Percentiles rank a stretch among this genome's conserved stretches.
phyloP scores from a whole-genome alignment of 2,113 vertebrate species.

The Pterocles orientalis region DNA sequence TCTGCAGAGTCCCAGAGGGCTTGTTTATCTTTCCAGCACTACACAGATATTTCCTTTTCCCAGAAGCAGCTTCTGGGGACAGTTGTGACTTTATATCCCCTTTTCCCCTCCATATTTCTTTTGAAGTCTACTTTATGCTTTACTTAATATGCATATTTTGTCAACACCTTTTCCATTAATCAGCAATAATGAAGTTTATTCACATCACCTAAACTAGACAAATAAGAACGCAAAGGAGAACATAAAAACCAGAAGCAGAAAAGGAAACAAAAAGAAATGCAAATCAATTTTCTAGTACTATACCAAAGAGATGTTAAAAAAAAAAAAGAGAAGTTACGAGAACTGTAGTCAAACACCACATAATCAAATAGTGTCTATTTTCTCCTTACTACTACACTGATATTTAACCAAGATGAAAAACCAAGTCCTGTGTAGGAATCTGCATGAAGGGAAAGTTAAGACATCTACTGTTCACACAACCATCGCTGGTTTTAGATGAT shows the following conservation, averaged over 20 bases:
- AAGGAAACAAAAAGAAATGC: not conserved
- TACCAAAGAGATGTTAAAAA: not conserved
- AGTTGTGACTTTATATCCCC: not conserved
- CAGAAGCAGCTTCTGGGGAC: not conserved
- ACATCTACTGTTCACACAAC: not conserved
- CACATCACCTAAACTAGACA: not conserved
- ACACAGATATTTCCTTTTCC: not conserved
- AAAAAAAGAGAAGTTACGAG: not conserved
- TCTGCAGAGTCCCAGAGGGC: not conserved
- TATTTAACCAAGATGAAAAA: not conserved
- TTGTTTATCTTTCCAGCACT: not conserved
- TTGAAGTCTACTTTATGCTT: not conserved
- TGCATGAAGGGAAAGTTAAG: not conserved
- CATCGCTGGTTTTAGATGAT: not conserved
- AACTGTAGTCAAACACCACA: not conserved
- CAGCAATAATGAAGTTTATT: not conserved
- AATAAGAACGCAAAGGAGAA: not conserved
- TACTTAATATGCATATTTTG: not conserved
- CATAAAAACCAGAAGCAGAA: not conserved
- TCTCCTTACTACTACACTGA: not conserved
- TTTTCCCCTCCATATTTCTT: not conserved
- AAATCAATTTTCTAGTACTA: not conserved
- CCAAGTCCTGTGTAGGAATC: not conserved
- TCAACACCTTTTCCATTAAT: not conserved
- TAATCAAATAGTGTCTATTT: not conserved